Evolutionary conservation across 2,888 invertebrate genomes (phyloP), one percentile per base, ranked within the genome.

Genomic region (Dioctria linearis): DNA sequence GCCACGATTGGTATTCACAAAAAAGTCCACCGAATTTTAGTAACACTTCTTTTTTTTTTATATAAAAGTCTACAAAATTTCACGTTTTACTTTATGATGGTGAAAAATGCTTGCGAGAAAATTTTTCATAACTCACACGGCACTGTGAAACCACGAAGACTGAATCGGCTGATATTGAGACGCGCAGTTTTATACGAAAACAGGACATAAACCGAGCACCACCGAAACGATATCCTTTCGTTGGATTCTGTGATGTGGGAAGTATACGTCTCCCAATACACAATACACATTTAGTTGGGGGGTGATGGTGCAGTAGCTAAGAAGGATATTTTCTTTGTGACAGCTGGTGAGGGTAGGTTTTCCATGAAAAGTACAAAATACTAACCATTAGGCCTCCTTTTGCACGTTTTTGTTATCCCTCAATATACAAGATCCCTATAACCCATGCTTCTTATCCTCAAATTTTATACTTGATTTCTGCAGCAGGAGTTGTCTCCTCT

Each of bases 161-260:
- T 82, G 78, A 82, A 78, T 82, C 80, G 82, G 80, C 67, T 66
- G 59, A 63, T 78, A 80, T 81, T 46, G 51, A 57, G 66, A 81
- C 82, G 80, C 82, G 81, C 82, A 81, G 81, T 81, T 82, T 82
- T 82, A 82, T 82, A 82, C 80, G 82, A 76, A 82, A 80, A 79
- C 75, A 79, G 69, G 82, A 80, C 80, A 75, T 79, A 63, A 40
- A n/a, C 63, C 67, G 49, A 65, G 61, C 11, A 6, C 40, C 59
- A 13, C 6, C 43, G 46, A 46, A n/a, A 39, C 39, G n/a, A 37
- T 78, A 61, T 78, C 63, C 65, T 78, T 78, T 46, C 37, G 78
- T 39, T 42, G 6, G n/a, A 67, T n/a, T 67, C 39, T 65, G 40
- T 65, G 40, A 13, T 40, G 25, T 25, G 37, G 65, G 9, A 65